These are phyloP conservation scores for Pitta sordida DNA, from an alignment of 2,113 vertebrate species.

Conservation along the genomic window DNA sequence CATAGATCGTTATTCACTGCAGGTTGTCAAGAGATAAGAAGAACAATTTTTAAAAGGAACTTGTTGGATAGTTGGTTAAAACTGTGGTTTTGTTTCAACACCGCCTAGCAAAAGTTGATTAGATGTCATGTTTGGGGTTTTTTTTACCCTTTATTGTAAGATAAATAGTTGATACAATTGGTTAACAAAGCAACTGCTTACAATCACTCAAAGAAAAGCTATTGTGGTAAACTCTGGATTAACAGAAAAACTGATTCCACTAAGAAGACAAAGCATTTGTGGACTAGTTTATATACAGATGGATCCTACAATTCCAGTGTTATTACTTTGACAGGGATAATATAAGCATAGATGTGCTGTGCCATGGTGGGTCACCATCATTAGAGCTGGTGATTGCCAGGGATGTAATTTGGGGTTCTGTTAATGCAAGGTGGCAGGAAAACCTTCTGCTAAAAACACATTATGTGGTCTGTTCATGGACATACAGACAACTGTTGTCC, in stretches of 20 bases:
- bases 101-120: not conserved
- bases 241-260: not conserved
- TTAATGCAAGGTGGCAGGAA: not conserved
- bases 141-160: not conserved
- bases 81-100: not conserved
- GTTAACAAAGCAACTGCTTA: not conserved
- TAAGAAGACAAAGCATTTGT: not conserved
- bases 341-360: not conserved
- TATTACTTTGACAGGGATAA: not conserved
- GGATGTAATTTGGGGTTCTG: not conserved
- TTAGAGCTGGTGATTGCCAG: not conserved
- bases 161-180: not conserved
- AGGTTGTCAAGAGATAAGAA: not conserved
- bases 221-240: not conserved
- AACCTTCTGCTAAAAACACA: not conserved
- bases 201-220: not conserved
- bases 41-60: not conserved
- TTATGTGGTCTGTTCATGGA: not conserved
- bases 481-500: not conserved
- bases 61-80: not conserved
- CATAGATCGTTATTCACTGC: not conserved
- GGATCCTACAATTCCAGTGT: not conserved
- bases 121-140: not conserved
- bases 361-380: not conserved
- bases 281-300: not conserved